Conservation (phyloP, 1,140 invertebrate species). For the Lethrus apterus region DNA sequence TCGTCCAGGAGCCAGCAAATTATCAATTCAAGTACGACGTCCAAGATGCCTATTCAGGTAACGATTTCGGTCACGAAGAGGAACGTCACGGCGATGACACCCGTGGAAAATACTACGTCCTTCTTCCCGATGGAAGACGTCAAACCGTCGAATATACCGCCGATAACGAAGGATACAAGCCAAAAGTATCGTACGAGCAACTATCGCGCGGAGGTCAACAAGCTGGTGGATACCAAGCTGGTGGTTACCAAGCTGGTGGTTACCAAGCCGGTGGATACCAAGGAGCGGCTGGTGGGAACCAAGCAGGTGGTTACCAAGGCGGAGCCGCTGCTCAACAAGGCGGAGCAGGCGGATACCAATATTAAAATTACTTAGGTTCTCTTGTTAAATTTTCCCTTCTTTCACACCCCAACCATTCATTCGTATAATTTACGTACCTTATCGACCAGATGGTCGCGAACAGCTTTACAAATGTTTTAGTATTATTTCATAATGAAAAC, state of each 20-base stretch:
- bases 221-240: slow-evolving; percentile 29
- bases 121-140: slow-evolving; percentile 67
- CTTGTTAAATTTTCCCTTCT: not conserved
- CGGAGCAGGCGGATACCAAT: too few relatives aligned
- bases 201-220: slow-evolving; percentile 42
- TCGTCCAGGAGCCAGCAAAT: slow-evolving; percentile 53
- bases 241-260: slow-evolving; percentile 28
- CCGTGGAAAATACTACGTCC: slow-evolving; percentile 62
- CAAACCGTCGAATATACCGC: slow-evolving; percentile 72
- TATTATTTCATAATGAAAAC: not conserved
- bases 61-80: slow-evolving; percentile 67
- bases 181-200: slow-evolving; percentile 65
- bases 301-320: not conserved
- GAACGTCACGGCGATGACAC: slow-evolving; percentile 57
- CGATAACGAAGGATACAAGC: slow-evolving; percentile 67
- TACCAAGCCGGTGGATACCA: slow-evolving; percentile 25
- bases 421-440: not conserved
- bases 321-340: too few relatives aligned
- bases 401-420: not conserved
- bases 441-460: not conserved
- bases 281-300: slow-evolving; percentile 14
- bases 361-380: too few relatives aligned
- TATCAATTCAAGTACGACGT: slow-evolving; percentile 70
- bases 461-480: not conserved
- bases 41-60: slow-evolving; percentile 58